Evolutionary conservation across 2,113 vertebrate species (phyloP).

Genomic region (Cichladusa arquata): DNA sequence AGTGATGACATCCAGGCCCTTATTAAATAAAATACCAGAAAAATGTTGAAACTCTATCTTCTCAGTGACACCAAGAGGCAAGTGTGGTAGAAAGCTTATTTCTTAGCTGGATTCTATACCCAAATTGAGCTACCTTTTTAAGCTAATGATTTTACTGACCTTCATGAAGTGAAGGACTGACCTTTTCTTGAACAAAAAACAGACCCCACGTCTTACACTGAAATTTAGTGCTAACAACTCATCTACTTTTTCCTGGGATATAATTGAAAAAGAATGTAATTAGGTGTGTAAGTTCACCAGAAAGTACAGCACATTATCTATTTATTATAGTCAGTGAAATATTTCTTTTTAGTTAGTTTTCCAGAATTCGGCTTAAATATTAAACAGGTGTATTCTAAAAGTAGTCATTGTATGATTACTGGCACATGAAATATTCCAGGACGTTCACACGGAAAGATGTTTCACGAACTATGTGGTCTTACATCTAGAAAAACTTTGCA

Average conservation of each 20-base stretch:
- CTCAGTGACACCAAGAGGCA: neutral
- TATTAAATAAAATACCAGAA: neutral
- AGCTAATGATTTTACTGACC: neutral
- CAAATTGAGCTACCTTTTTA: neutral
- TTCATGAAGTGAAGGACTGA: neutral
- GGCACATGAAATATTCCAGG: neutral
- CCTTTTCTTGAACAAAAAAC: neutral
- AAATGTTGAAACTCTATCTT: neutral
- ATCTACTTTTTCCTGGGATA: neutral
- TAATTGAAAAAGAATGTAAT: neutral
- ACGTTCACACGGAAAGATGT: neutral
- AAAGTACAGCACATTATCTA: neutral
- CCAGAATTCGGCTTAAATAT: neutral
- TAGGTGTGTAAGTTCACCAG: neutral
- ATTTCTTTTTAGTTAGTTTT: neutral
- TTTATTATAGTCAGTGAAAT: neutral
- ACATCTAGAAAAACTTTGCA: neutral
- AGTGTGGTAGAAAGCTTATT: neutral
- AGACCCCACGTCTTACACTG: neutral
- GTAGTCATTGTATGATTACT: neutral
- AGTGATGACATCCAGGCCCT: neutral
- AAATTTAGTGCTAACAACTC: neutral
- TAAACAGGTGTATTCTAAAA: neutral
- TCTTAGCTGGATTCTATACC: neutral
- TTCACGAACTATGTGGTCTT: accelerated